Evolutionary conservation across 2,113 vertebrate species (phyloP).

Genomic region (Neogale vison): DNA sequence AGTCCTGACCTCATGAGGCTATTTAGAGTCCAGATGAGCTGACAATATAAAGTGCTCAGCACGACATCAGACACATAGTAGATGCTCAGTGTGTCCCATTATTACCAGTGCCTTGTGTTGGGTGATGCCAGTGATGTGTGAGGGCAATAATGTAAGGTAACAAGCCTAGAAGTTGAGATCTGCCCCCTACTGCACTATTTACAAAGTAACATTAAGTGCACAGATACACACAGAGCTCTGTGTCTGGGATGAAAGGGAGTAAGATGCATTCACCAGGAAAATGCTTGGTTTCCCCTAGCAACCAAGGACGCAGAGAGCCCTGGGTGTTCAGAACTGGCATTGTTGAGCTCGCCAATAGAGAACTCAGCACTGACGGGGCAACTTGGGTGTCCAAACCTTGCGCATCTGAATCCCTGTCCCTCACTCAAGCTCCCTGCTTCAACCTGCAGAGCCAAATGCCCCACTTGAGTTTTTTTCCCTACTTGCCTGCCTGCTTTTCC

Average conservation of each 20-base stretch:
- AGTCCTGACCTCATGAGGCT: neutral
- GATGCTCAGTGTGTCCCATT: neutral
- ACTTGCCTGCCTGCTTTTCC: neutral
- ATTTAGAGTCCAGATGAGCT: neutral
- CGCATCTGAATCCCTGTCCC: neutral
- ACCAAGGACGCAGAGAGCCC: neutral
- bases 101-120: neutral
- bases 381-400: neutral
- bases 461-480: neutral
- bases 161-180: neutral
- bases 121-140: neutral
- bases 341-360: accelerated
- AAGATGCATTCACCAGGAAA: neutral
- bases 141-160: neutral
- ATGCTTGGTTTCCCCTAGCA: neutral
- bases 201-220: neutral
- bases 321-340: accelerated
- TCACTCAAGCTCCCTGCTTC: neutral
- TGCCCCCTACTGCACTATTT: neutral
- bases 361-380: neutral
- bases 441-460: too few species aligned
- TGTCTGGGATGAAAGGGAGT: neutral
- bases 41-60: neutral
- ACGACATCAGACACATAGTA: accelerated
- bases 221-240: neutral